Evolutionary conservation across 2,888 invertebrate genomes (phyloP), one percentile per base, ranked within the genome.

Genomic region (Drosophila meridiana): DNA sequence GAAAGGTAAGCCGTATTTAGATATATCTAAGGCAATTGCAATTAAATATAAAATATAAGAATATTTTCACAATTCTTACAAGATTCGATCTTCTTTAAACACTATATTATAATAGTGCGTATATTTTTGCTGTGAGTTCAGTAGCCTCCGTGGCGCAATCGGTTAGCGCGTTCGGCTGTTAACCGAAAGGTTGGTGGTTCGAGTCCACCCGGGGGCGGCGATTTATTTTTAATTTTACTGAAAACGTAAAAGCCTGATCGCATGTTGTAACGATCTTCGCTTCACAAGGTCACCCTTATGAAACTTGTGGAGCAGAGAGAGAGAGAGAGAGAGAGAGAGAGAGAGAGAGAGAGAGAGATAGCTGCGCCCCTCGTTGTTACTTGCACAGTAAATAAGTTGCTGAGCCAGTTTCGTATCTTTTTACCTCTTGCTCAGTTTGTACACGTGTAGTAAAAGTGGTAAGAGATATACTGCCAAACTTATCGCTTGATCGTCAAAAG

Each of bases 181-280:
- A 97, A 97, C 97, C 97, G 97, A 97, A 97, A 97, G 97, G 97
- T 97, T 97, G 97, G 97, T 97, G 97, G 97, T 97, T 97, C 97
- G 96, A 97, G 97, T 96, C 97, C 97, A 97, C 97, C 97, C 97
- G 97, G 97, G 97, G 97, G 97, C 97, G 97, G 8, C 3, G 5
- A 9, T 70, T 69, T 47, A 42, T 66, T 66, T 20, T 13, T 14
- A 6, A 34, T 43, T 30, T 45, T 30, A 42, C 32, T 38, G n/a
- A 11, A 53, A 43, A 7, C 3, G 13, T 40, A 30, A 20, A 20
- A 30, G 8, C 8, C 4, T 28, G 58, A 77, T 69, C 56, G n/a
- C 56, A 48, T 11, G 30, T 43, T 42, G 47, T 40, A 52, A 34
- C 43, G 40, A 69, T 50, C 50, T 55, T 34, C 28, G 26, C 50